Conservation (phyloP, 2,113 vertebrate genomes). For the Mus spicilegus region DNA sequence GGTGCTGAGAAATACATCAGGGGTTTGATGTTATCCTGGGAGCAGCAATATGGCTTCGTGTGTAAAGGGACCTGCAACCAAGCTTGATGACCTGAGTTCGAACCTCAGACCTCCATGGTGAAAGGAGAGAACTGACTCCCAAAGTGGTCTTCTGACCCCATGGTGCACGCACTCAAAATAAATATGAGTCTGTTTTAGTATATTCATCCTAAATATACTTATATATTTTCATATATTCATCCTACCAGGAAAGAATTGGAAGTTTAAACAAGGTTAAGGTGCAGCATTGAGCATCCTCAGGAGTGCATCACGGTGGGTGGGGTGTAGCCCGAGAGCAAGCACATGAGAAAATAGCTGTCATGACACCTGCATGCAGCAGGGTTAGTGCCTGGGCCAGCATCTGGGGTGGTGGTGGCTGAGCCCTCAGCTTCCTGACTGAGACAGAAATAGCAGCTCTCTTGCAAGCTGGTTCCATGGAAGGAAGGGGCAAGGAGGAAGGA, state of each 20-base stretch:
- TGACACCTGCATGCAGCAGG: neutral
- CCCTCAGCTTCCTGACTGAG: neutral
- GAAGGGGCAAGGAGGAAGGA: neutral
- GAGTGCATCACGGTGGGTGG: neutral
- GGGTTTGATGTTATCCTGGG: neutral
- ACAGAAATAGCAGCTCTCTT: neutral
- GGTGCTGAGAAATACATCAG: neutral
- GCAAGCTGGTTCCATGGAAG: neutral
- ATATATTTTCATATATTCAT: neutral
- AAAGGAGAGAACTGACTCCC: neutral
- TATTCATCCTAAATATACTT: neutral
- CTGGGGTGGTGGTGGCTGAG: neutral
- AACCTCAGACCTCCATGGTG: neutral
- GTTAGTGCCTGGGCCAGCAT: neutral
- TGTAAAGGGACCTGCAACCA: neutral
- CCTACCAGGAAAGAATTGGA: neutral
- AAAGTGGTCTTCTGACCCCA: neutral
- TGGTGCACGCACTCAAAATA: neutral
- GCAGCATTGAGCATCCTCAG: neutral
- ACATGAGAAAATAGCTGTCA: neutral
- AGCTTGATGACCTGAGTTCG: neutral
- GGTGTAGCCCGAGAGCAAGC: accelerated
- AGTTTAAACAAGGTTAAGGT: neutral
- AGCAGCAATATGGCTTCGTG: neutral
- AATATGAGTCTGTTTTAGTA: neutral